These are phyloP conservation scores for Tupiocoris notatus DNA, from an alignment of 2,888 invertebrate species.

Conservation along the genomic window DNA sequence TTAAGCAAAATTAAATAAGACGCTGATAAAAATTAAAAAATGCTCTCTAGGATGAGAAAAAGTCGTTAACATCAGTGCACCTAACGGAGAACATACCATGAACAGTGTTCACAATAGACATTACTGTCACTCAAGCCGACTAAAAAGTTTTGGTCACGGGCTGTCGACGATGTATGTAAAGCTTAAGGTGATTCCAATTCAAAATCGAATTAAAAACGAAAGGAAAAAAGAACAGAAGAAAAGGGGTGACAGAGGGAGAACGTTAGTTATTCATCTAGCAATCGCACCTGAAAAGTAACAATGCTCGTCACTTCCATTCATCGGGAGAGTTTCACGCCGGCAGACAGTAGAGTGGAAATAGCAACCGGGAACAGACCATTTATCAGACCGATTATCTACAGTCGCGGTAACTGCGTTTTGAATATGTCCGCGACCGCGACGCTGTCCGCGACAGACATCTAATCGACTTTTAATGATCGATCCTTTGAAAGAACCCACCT, in stretches of 20 bases:
- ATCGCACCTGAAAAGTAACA: conserved; percentile 33
- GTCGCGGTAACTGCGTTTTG: conserved; percentile 36
- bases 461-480: conserved; percentile 40
- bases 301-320: conserved; percentile 21
- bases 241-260: neutral
- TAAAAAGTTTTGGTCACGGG: conserved; percentile 25
- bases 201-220: neutral
- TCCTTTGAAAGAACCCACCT: conserved; percentile 6
- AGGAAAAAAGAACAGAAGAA: neutral
- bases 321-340: neutral
- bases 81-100: too few relatives aligned
- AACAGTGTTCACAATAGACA: too few relatives aligned
- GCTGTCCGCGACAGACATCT: conserved; percentile 27
- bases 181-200: neutral
- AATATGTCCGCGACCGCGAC: conserved; percentile 31
- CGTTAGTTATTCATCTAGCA: conserved; percentile 16
- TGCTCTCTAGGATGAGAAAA: too few relatives aligned
- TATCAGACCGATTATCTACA: conserved; percentile 37
- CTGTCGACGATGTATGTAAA: conserved; percentile 13
- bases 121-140: neutral
- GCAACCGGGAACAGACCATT: conserved; percentile 11
- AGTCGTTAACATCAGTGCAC: too few relatives aligned
- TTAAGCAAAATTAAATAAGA: too few relatives aligned
- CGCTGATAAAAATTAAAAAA: too few relatives aligned
- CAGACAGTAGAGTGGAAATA: neutral